Conservation (phyloP, 2,888 invertebrate species). For the Agonopterix subpropinquella region DNA sequence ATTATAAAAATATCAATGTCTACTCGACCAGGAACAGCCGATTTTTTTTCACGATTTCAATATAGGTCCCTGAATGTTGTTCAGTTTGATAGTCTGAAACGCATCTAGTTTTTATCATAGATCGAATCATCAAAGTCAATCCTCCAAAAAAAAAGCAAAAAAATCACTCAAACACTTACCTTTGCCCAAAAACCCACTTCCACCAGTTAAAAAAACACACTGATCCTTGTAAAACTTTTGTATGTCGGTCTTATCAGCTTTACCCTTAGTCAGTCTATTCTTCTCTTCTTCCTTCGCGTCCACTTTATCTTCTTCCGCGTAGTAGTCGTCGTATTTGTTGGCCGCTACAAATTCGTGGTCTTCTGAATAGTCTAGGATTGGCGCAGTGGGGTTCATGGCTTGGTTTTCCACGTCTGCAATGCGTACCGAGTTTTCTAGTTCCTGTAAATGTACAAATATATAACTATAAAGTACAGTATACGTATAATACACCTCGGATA, state of each 20-base stretch:
- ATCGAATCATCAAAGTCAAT: not conserved
- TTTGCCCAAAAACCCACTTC: slow-evolving; percentile 67
- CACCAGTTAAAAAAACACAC: slow-evolving; percentile 67
- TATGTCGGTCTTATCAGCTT: slow-evolving; percentile 46
- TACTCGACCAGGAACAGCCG: too few species aligned
- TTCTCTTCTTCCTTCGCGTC: slow-evolving; percentile 67
- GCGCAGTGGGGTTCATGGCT: slow-evolving; percentile 58
- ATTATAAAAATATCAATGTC: too few species aligned
- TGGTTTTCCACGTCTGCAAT: slow-evolving; percentile 51
- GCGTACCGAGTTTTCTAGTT: slow-evolving; percentile 52
- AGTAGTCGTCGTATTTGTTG: slow-evolving; percentile 61
- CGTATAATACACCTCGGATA: too few species aligned
- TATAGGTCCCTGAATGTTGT: too few species aligned
- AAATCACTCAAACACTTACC: slow-evolving; percentile 44
- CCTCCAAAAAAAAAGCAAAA: slow-evolving; percentile 4
- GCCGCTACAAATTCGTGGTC: slow-evolving; percentile 72
- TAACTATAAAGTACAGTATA: too few species aligned
- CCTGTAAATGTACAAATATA: slow-evolving; percentile 27
- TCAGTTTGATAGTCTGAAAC: too few species aligned
- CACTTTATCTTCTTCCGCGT: slow-evolving; percentile 58
- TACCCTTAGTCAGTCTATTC: slow-evolving; percentile 63
- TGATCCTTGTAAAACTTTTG: slow-evolving; percentile 59
- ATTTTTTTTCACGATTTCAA: too few species aligned
- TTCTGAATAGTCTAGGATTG: slow-evolving; percentile 65
- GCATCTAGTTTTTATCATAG: too few species aligned